Percentiles rank a stretch among this genome's conserved stretches.
Evolutionary conservation across 2,113 vertebrate species (phyloP).

Genomic region (Harpagus bidentatus): DNA sequence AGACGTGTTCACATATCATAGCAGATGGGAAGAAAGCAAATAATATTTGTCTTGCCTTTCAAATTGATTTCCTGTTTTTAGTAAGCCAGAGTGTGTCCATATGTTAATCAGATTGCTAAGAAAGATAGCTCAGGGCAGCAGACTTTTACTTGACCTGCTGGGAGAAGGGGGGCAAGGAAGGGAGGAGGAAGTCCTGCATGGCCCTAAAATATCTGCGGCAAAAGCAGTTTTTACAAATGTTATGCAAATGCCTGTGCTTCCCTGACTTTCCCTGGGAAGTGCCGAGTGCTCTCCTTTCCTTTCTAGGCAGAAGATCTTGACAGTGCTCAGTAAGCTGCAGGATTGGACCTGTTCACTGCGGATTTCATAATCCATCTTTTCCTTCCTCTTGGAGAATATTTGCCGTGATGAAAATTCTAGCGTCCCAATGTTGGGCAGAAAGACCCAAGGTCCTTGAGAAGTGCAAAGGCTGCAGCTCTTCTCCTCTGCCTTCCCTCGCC

Average conservation of each 20-base stretch:
- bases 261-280: not conserved
- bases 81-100: conserved; percentile 60
- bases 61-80: conserved; percentile 66
- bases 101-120: conserved; percentile 67
- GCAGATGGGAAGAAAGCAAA: conserved; percentile 70
- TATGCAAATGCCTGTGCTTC: not conserved
- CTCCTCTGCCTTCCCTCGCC: not conserved
- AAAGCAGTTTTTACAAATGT: not conserved
- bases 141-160: conserved; percentile 13
- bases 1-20: not conserved
- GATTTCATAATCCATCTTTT: not conserved
- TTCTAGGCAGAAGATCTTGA: not conserved
- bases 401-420: not conserved
- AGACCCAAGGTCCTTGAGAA: not conserved
- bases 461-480: not conserved
- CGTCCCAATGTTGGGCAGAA: fast-evolving
- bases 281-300: not conserved
- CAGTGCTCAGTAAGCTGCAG: not conserved
- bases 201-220: not conserved
- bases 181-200: not conserved
- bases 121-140: conserved; percentile 58
- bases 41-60: conserved; percentile 66
- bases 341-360: not conserved
- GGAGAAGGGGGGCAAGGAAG: not conserved
- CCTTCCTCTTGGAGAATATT: not conserved